Base-by-base conservation (phyloP, 2,888 invertebrate species). In the Drosophila colorata region DNA sequence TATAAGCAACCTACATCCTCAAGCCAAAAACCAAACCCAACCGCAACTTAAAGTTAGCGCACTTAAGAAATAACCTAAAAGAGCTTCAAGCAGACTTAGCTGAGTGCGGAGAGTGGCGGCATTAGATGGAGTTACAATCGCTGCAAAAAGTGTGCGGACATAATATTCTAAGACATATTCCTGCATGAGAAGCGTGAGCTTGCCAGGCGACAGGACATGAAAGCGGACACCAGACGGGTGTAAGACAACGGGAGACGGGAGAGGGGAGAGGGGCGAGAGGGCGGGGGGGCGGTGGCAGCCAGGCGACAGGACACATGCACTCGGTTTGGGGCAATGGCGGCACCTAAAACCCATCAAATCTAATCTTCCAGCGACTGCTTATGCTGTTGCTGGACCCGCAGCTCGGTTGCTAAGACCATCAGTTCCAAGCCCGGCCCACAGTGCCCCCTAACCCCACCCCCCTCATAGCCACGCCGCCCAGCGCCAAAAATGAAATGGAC, bases 331-430 rank as follows among this genome's bases (percentile, higher is more conserved):
- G 61, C 55, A 61, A 46, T 59, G 66, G 67, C 61, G 69, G 76
- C 83, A 83, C 83, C 83, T 74, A 80, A 86, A 88, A 66, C 83
- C 88, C 87, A 83, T 83, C 83, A 83, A 88, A 88, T 83, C 88
- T 88, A 83, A 83, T 88, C 88, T 83, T 83, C 58, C 67, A 86
- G 88, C 88, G 78, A 80, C 83, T 74, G 78, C 67, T 74, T 71
- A 70, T 76, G 72, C 57, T 55, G 40, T 43, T 44, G 47, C 55
- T 38, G 47, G 57, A 49, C 61, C 57, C 61, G 53, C 75, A 74
- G 20, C 25, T 65, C 40, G 66, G 78, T 74, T 74, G 70, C 78
- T 66, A 78, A 59, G 66, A 74, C 49, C 58, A 18, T 35, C 44
- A 48, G 20, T 31, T 44, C 18, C 6, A n/a, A n/a, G n/a, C n/a